Evolutionary conservation across 2,888 invertebrate genomes (phyloP).

Genomic region (Colostygia pectinataria): DNA sequence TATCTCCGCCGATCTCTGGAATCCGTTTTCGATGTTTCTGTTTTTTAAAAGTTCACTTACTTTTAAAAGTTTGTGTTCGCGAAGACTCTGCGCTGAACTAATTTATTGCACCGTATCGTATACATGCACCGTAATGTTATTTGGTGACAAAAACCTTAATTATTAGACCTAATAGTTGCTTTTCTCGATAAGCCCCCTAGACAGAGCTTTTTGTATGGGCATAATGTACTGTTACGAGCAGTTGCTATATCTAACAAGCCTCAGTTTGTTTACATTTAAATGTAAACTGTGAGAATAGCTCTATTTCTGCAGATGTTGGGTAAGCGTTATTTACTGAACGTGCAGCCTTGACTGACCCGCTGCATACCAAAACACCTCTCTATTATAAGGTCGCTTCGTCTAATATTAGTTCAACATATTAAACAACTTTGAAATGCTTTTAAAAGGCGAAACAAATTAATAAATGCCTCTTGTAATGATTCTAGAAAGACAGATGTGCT

Average conservation of each 20-base stretch:
- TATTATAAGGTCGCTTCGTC: conserved; percentile 32
- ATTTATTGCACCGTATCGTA: too few relatives aligned
- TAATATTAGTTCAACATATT: conserved; percentile 24
- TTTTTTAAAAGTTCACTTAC: too few relatives aligned
- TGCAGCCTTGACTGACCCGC: conserved; percentile 35
- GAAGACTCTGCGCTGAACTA: too few relatives aligned
- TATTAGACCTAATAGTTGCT: too few relatives aligned
- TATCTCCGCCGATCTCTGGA: too few relatives aligned
- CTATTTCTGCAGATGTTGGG: conserved; percentile 39
- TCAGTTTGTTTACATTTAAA: conserved; percentile 33
- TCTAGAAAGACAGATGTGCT: neutral
- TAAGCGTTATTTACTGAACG: conserved; percentile 35
- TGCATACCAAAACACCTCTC: conserved; percentile 37
- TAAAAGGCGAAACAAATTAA: conserved; percentile 16
- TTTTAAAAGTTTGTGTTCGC: too few relatives aligned
- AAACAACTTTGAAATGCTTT: conserved; percentile 19
- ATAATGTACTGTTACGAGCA: too few relatives aligned
- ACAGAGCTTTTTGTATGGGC: too few relatives aligned
- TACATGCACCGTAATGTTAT: too few relatives aligned
- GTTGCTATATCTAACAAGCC: conserved; percentile 1
- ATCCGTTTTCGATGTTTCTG: too few relatives aligned
- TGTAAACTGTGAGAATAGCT: conserved; percentile 34
- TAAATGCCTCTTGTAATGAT: neutral
- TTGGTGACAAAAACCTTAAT: too few relatives aligned
- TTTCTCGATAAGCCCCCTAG: too few relatives aligned